Evolutionary conservation across 2,888 invertebrate genomes (phyloP), one percentile per base, ranked within the genome.

Genomic region (Malthinus flaveolus): DNA sequence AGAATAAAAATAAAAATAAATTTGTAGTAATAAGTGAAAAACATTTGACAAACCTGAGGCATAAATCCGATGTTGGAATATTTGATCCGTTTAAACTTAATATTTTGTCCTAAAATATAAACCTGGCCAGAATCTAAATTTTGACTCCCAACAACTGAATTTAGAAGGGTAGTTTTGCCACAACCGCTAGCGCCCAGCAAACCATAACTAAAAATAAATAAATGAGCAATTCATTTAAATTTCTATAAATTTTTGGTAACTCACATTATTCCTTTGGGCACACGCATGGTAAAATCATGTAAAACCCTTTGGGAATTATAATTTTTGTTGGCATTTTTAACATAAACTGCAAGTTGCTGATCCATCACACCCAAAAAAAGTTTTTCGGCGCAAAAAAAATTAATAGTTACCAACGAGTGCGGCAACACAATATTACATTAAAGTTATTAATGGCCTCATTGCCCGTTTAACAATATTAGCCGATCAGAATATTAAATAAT

Each of bases 121-220:
- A 94, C 80, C 10, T 86, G 84, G 0, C 95, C 95, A 10, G 83
- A 83, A 74, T 92, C 87, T 35, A 93, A 79, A 49, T 83, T 80
- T 60, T 88, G 83, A 63, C 90, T 83, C 0, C 95, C 95, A 6
- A 95, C 91, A 64, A 94, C 86, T 77, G 92, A 91, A 49, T 91
- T 87, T 5, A 95, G 82, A 2, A 95, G 79, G 0, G 95, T 95
- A 0, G 95, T 95, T 75, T 95, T 95, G 3, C 93, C 93, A 72
- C 95, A 95, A 7, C 95, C 95, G 66, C 93, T 93, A 0, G 95
- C 90, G 1, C 95, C 95, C 11, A 95, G 82, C 3, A 95, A 82
- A 23, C 94, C 94, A 74, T 95, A 95, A 70, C 91, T 91, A 79
- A 35, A 72, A 69, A 50, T 10, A 10, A 15, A 31, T 31, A 45